Evolutionary conservation across 2,888 invertebrate species (phyloP), one percentile per base, ranked within the genome.

Genomic region (Mythimna lalbum): DNA sequence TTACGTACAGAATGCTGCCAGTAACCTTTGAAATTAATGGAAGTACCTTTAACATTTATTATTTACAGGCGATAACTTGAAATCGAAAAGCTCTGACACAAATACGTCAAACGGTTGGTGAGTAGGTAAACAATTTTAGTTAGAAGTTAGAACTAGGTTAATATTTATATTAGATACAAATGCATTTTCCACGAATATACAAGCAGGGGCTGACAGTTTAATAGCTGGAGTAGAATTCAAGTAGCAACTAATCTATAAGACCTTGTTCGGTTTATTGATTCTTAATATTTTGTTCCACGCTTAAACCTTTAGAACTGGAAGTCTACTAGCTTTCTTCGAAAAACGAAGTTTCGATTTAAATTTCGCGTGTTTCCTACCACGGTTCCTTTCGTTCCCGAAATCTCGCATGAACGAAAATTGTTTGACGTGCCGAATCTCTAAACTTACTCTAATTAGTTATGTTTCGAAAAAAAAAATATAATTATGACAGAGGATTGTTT

Each of bases 61-160:
- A 73, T 76, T 69, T 47, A 73, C 21, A 43, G 12, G 19, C 47
- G 52, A 69, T 73, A 47, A 59, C 76, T 67, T 76, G 23, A 50
- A 68, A 52, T 57, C 57, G 21, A 43, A 56, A 49, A 33, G 27
- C 19, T 36, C 27, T 49, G 36, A 52, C 33, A 57, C 19, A 43
- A 19, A 17, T 56, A 33, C 31, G 39, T 36, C 3, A 3, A 14
- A 10, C 33, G 10, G 49, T 27, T 12, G 56, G 55, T 33, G n/a
- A 31, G 27, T 23, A n/a, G n/a, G n/a, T n/a, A n/a, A 50, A 49
- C 23, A 56, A n/a, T n/a, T 43, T 56, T 39, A n/a, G n/a, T 56
- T n/a, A n/a, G n/a, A n/a, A n/a, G n/a, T 19, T 14, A 23, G 53
- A 55, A 52, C 27, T 36, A 65, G 47, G 43, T 36, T 43, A 43